Conservation (phyloP, 2,113 vertebrate genomes). For the Calyptomena viridis region DNA sequence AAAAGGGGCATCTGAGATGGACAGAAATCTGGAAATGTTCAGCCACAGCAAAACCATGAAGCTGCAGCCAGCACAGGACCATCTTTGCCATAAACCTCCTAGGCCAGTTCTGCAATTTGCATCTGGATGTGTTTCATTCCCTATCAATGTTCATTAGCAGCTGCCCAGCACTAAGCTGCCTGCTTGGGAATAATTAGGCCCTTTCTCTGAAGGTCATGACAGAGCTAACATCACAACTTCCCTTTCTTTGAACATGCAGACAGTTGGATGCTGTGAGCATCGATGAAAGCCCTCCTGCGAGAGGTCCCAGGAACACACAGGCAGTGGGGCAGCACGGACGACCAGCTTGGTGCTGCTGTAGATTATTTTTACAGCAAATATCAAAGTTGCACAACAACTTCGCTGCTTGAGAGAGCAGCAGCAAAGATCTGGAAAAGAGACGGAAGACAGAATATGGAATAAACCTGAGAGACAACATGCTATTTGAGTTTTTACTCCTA, state of each 20-base stretch:
- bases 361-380: not conserved
- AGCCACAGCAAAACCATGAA: not conserved
- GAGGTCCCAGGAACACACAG: not conserved
- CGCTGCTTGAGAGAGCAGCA: not conserved
- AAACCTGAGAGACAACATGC: not conserved
- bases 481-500: not conserved
- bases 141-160: slow-evolving; percentile 40
- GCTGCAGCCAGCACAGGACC: not conserved
- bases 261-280: not conserved
- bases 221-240: not conserved
- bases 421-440: not conserved
- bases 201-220: slow-evolving; percentile 25
- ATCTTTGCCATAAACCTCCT: not conserved
- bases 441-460: not conserved
- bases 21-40: not conserved
- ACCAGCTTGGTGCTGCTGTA: not conserved
- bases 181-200: slow-evolving; percentile 41
- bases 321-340: not conserved
- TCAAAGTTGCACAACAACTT: not conserved
- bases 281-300: not conserved
- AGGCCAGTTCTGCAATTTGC: slow-evolving; percentile 3
- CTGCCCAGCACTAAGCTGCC: slow-evolving; percentile 23
- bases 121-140: not conserved
- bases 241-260: not conserved
- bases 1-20: not conserved